Evolutionary conservation across 1,140 invertebrate species (phyloP).

Genomic region (Heliconius congener): DNA sequence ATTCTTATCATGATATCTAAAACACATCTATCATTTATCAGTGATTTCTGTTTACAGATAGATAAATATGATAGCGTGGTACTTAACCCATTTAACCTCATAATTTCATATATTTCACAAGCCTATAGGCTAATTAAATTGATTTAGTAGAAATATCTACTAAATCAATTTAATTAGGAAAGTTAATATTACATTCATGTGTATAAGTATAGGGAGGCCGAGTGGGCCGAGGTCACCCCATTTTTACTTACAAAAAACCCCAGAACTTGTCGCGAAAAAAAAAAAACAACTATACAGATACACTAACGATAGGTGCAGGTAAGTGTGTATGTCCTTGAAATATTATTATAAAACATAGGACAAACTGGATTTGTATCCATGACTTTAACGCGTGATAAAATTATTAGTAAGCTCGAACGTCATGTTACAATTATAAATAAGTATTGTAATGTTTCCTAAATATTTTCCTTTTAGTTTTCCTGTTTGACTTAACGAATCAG

Average conservation of each 20-base stretch:
- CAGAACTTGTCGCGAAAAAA: no score
- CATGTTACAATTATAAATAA: background rate
- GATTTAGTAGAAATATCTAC: background rate
- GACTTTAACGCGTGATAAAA: background rate
- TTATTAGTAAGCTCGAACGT: background rate
- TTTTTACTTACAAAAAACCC: no score
- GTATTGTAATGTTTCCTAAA: background rate
- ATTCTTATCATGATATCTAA: background rate
- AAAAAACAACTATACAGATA: no score
- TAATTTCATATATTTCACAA: conserved; percentile 1
- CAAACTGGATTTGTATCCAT: background rate
- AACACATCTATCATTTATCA: background rate
- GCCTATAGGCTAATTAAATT: background rate
- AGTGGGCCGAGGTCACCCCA: no score
- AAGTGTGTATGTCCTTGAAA: no score
- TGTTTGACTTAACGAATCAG: background rate
- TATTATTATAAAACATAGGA: background rate
- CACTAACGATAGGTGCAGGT: no score
- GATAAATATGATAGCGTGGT: background rate
- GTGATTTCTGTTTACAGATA: background rate
- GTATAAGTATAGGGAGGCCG: no score
- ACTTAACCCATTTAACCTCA: conserved; percentile 1
- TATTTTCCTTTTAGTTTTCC: background rate
- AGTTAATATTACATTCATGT: no score
- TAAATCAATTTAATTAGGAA: background rate